These are phyloP conservation scores for Lacerta viridis DNA, from an alignment of 2,797 vertebrate genomes.

Conservation along the genomic window DNA sequence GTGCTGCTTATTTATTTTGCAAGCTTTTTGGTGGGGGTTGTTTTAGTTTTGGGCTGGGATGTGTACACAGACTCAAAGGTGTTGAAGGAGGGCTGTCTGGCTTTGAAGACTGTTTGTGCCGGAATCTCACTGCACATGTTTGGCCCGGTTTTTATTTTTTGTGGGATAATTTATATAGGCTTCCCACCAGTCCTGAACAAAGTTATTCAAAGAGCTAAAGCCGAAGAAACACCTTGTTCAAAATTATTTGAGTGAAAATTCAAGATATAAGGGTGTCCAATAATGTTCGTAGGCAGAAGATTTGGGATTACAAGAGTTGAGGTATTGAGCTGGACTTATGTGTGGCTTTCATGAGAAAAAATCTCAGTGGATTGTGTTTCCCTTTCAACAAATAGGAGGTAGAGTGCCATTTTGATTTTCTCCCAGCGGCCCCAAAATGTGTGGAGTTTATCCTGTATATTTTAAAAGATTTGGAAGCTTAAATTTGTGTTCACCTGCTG, in stretches of 20 bases:
- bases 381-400: neutral
- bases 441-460: neutral
- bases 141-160: slow-evolving; percentile 1
- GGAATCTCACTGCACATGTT: neutral
- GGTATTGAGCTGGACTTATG: too few relatives aligned
- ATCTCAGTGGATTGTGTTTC: neutral
- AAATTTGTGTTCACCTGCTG: neutral
- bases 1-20: slow-evolving; percentile 26
- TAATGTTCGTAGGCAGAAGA: neutral
- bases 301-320: neutral
- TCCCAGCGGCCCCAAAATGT: neutral
- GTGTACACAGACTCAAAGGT: neutral
- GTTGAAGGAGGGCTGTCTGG: neutral
- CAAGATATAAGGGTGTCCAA: neutral
- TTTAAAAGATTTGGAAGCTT: neutral
- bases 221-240: neutral
- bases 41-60: neutral
- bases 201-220: neutral
- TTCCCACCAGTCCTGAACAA: neutral
- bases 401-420: too few relatives aligned
- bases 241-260: neutral
- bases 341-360: neutral
- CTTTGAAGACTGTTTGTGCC: neutral
- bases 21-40: neutral
- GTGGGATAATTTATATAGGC: neutral